Evolutionary conservation across 1,140 invertebrate species (phyloP), one percentile per base, ranked within the genome.

Genomic region (Drosophila jambulina): DNA sequence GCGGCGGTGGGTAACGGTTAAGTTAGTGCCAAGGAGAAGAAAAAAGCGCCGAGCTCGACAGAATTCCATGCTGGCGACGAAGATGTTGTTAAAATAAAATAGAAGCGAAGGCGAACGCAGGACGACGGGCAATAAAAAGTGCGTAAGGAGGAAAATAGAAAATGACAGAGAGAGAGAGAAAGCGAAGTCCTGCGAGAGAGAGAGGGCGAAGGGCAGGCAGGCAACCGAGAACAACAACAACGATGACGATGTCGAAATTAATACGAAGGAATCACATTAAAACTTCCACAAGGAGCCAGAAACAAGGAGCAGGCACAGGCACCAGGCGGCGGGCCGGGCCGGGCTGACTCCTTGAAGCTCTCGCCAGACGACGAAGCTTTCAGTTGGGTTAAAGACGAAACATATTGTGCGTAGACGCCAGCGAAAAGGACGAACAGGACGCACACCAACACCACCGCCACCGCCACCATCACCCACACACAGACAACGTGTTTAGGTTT

Each of bases 241-340:
- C 53, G 85, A 88, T 88, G 86, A 90, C 85, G 85, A 88, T 90
- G 85, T 76, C 85, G 85, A 88, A 88, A 88, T 88, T 88, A 88
- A 88, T 88, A 90, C 85, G 85, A 88, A 84, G 83, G 68, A 88
- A 90, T 88, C 85, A 90, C 85, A 88, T 88, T 88, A 88, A 88
- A 88, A 88, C 85, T 88, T 88, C 82, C 64, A 87, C 58, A 74
- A 80, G 76, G 27, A 68, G 57, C 53, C 53, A 59, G 70, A 49
- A 65, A 58, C 40, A 43, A 53, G 75, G 29, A 56, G 51, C 51
- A 49, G 62, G 29, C 45, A 29, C 49, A 25, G 49, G 23, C 51
- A 15, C 62, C 32, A n/a, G n/a, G 49, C 49, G 17, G 48, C 49
- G n/a, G 32, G 51, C 53, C 48, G 17, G 23, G 46, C 23, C n/a